These are phyloP conservation scores for Meda fulgida DNA, from an alignment of 2,797 vertebrate genomes.

Conservation along the genomic window DNA sequence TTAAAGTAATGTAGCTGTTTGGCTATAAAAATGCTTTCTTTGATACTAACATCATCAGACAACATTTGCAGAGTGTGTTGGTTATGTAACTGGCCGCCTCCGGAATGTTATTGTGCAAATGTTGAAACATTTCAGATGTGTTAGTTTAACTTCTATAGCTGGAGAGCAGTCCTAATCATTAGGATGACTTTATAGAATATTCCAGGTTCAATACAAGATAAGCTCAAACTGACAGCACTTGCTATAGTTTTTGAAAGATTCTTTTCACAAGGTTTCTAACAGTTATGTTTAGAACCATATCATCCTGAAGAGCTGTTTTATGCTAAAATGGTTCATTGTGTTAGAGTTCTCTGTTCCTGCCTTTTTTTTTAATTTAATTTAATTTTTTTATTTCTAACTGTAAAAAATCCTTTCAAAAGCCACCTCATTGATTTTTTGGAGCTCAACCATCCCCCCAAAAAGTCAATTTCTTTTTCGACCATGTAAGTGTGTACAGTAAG, in stretches of 20 bases:
- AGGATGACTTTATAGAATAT: conserved; percentile 31
- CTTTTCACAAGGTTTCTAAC: not conserved
- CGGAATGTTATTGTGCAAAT: conserved; percentile 53
- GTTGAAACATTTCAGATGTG: conserved; percentile 53
- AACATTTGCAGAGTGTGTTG: conserved; percentile 21
- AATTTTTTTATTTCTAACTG: not conserved
- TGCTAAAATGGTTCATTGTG: not conserved
- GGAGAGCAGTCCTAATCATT: conserved; percentile 23
- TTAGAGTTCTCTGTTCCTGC: not conserved
- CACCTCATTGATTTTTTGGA: not conserved
- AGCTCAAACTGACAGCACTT: not conserved
- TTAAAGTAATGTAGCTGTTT: conserved; percentile 50
- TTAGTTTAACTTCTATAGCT: conserved; percentile 40
- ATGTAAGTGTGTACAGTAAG: not conserved
- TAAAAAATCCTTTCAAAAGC: not conserved
- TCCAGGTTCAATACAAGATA: conserved; percentile 2
- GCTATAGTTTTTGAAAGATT: not conserved
- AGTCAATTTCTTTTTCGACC: too few relatives aligned
- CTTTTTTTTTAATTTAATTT: too few relatives aligned
- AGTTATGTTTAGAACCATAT: not conserved
- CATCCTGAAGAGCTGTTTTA: not conserved
- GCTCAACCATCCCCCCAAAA: not conserved
- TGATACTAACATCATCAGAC: conserved; percentile 44
- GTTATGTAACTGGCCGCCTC: conserved; percentile 48
- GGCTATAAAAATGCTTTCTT: conserved; percentile 41